Evolutionary conservation across 2,797 vertebrate genomes (phyloP).

Genomic region (Lagocephalus sceleratus): DNA sequence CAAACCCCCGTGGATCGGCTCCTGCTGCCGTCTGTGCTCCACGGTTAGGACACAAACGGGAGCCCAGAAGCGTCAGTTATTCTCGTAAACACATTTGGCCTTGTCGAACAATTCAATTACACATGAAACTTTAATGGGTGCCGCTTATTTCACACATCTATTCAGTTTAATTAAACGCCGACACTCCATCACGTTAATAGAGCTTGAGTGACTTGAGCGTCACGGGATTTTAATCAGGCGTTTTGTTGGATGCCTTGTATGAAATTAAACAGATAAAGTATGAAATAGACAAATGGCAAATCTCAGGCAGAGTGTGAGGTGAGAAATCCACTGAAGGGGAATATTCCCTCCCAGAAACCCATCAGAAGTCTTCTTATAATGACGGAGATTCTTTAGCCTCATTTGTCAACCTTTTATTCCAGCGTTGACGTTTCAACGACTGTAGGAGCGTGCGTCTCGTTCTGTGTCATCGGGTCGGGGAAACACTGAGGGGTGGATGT

Average conservation of each 20-base stretch:
- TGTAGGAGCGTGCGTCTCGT: too few relatives aligned
- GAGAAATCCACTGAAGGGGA: conserved; percentile 43
- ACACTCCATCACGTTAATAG: conserved; percentile 75
- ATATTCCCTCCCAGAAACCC: too few relatives aligned
- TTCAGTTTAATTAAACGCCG: conserved; percentile 66
- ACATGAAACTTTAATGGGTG: conserved; percentile 77
- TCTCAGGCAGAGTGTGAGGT: background rate
- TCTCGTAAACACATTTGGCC: conserved; percentile 70
- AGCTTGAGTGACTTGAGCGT: conserved; percentile 53
- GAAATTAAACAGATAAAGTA: conserved; percentile 10
- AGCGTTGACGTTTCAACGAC: background rate
- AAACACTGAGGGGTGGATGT: too few relatives aligned
- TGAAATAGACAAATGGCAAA: conserved; percentile 1
- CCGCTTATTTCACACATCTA: conserved; percentile 70
- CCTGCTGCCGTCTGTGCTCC: conserved; percentile 11
- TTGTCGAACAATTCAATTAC: conserved; percentile 80
- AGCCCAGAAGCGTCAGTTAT: conserved; percentile 69
- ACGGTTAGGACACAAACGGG: conserved; percentile 38
- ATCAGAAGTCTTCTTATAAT: background rate
- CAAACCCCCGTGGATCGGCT: background rate
- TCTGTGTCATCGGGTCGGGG: too few relatives aligned
- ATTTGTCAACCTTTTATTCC: conserved; percentile 11
- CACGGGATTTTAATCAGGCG: conserved; percentile 59
- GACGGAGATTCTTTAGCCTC: conserved; percentile 24
- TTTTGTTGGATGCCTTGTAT: conserved; percentile 34